Evolutionary conservation across 2,888 invertebrate genomes (phyloP).

Genomic region (Oasisia sp.): DNA sequence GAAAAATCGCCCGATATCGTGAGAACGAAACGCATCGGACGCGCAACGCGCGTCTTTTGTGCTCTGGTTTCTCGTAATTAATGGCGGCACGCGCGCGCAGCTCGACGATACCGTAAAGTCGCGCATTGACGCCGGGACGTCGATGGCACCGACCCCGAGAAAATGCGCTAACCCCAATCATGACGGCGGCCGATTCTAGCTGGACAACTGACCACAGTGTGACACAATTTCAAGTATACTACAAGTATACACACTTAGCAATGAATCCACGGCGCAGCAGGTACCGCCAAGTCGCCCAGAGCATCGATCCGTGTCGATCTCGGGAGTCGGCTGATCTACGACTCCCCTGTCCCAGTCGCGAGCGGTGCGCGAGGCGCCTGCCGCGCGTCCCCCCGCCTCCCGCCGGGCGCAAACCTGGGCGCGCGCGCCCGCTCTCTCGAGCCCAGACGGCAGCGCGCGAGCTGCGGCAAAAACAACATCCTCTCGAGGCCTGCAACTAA

Average conservation of each 20-base stretch:
- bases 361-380: neutral
- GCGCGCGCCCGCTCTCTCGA: neutral
- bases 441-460: neutral
- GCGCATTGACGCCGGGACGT: neutral
- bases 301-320: constrained; percentile 13
- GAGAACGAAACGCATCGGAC: neutral
- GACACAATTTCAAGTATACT: neutral
- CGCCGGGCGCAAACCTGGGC: neutral
- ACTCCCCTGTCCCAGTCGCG: neutral
- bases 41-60: neutral
- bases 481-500: neutral
- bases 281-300: neutral
- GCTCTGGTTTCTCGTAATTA: neutral
- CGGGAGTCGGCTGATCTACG: neutral
- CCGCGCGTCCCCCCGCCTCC: neutral
- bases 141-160: neutral
- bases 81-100: neutral
- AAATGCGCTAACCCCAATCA: too few species aligned
- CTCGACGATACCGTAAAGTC: neutral
- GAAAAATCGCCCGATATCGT: constrained; percentile 9
- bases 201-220: neutral
- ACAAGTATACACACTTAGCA: neutral
- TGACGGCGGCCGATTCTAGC: neutral
- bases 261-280: neutral
- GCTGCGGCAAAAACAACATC: neutral